A percentile compares a stretch with the other conserved stretches of the same genome.
These are phyloP conservation scores for Magallana ariakensis DNA, from an alignment of 1,140 invertebrate species.

Conservation along the genomic window DNA sequence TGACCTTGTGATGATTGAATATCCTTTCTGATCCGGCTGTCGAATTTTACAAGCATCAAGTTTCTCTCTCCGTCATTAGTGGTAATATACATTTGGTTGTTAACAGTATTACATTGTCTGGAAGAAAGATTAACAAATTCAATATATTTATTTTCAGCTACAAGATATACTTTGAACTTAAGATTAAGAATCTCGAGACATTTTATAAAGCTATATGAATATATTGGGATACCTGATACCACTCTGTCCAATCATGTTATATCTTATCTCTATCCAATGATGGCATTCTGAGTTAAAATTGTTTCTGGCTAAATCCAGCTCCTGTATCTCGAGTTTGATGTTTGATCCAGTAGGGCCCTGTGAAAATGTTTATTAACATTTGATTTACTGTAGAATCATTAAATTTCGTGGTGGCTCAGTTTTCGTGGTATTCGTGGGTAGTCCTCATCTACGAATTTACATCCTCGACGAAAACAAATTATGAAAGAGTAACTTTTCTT, in stretches of 20 bases:
- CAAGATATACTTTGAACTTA: neutral
- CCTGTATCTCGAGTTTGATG: constrained; percentile 37
- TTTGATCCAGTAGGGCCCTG: neutral
- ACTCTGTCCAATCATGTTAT: constrained; percentile 51
- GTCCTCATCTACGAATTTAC: too few relatives aligned
- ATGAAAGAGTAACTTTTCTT: too few relatives aligned
- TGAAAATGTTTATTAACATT: neutral
- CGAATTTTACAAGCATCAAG: neutral
- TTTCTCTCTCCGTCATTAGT: neutral
- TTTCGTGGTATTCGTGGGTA: too few relatives aligned
- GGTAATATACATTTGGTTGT: too few relatives aligned
- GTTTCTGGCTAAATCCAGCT: constrained; percentile 44
- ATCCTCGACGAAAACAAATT: too few relatives aligned
- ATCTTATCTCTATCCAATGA: constrained; percentile 54
- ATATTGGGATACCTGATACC: constrained; percentile 44
- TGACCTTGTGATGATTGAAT: neutral
- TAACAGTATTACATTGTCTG: neutral
- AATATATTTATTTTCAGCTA: neutral
- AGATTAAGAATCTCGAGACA: neutral
- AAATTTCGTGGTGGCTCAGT: too few relatives aligned
- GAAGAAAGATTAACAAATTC: neutral
- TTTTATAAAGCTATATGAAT: neutral
- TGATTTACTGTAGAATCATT: too few relatives aligned
- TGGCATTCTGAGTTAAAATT: constrained; percentile 12
- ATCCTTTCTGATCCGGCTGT: neutral